Base-by-base conservation (phyloP, 2,113 vertebrate genomes). In the Stomatorhinus ivindoensis region DNA sequence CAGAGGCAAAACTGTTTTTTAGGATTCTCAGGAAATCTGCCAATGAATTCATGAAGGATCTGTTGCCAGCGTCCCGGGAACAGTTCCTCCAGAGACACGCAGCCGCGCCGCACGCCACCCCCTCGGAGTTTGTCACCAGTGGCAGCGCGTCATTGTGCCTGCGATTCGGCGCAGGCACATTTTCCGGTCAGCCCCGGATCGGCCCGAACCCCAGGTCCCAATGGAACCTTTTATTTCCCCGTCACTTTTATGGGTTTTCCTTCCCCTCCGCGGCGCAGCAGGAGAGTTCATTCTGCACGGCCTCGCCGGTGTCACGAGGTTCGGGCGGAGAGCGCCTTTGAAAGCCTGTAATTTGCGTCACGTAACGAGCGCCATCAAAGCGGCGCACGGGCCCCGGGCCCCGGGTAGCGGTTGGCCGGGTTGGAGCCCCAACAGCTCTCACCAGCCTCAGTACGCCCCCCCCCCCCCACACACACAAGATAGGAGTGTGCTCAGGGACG, bases 341-440 rank as follows among this genome's bases (percentile, higher is more conserved):
- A 92, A 93, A 93, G 90, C 92, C 90, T 92, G 91, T 91, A 88
- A 92, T 95, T 93, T 93, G 90, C 85, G 90, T 82, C 90, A 89
- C 90, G 90, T 94, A 91, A 92, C 69, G 89, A 90, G 90, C 90
- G 35, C 89, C 92, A 94, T 94, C 91, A 95, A 94, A 94, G 90
- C 24, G 83, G 61, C 89, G 88, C 55, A 35, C 10, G 42, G 83
- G 82, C 82, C 42, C 73, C 35, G 85, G 86, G 47, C 86, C 86
- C 88, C 86, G 53, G 65, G 76, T 58, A 92, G 89, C 87, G 85
- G 90, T 89, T 65, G 87, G 85, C 46, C 55, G 82, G 47, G 88
- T 48, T 19, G 55, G 84, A 47, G 88, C 89, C 85, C 83, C 50
- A 69, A 31, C 19, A 82, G 83, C 51, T 83, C 61, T 65, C 88